Evolutionary conservation across 2,888 invertebrate species (phyloP), one percentile per base, ranked within the genome.

Genomic region (Netelia melanura): DNA sequence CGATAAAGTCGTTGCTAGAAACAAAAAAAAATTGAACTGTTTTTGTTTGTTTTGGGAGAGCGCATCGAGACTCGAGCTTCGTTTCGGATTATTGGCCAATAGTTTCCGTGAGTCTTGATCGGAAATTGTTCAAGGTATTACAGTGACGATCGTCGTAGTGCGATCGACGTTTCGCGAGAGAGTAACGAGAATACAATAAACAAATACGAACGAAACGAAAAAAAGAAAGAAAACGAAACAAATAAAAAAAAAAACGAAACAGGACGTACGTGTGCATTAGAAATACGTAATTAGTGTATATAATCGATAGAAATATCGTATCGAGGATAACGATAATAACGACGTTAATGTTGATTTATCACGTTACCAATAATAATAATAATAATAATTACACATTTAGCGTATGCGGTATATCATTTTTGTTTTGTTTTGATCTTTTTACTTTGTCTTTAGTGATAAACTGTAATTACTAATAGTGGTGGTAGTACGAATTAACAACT

Each of bases 251-350:
- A 65, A 56, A 23, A 76, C 52, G 56, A 43, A 30, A 30, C 30
- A 30, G 30, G 30, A 3, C 30, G n/a, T 56, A 77, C 68, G 71
- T 65, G 62, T 84, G 62, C 64, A 84, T 77, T 76, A 81, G 78
- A 84, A 84, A 84, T 81, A 84, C 74, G 78, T 70, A 3, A 3
- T 75, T 83, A 70, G 68, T 70, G 61, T 48, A 44, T 11, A 81
- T 78, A 78, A 81, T 81, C 84, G 78, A 74, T 81, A 81, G 81
- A 85, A 87, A 86, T 87, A 86, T 86, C 87, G 85, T 70, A 86
- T 82, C 83, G 79, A 85, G 77, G 81, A 86, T 54, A 77, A 75
- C 70, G 65, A 75, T 84, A 80, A 82, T 79, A 77, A 81, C 75
- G 43, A 58, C 82, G 65, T 72, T 83, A 77, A 70, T 70, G 43